Evolutionary conservation across 1,140 invertebrate genomes (phyloP), one percentile per base, ranked within the genome.

Genomic region (Anoplophora glabripennis): DNA sequence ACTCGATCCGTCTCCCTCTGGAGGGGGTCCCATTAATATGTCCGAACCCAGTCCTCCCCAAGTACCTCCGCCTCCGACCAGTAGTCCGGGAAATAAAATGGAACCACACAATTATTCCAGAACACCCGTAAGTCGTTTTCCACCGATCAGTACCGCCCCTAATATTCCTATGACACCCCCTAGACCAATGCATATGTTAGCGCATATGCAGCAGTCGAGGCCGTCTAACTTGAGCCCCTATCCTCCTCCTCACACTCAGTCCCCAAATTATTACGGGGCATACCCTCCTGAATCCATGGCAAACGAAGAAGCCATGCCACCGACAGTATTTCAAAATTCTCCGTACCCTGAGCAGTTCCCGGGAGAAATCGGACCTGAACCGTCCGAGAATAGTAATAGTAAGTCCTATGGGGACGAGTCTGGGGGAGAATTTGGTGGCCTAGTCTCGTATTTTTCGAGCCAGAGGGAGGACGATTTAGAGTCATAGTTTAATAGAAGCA

Each of bases 361-460:
- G 10, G 28, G 47, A 11, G 42, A 59, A 9, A 15, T 59, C 0
- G 70, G 74, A 14, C 59, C 72, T 4, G 71, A 73, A 15, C 54
- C 71, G 3, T 59, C 64, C 11, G 41, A 69, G 21, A 61, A 49
- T 9, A 63, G 62, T 33, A 68, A 65, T 38, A 68, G 65, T 47
- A 76, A 76, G 57, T 69, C 76, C 17, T 77, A 75, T 14, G 76
- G 76, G 48, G 79, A 78, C 55, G 81, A 85, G 63, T 82, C 83
- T 41, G 80, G 81, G 44, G 82, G 88, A 33, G 89, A 89, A 69
- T 91, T 90, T 75, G 88, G 88, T n/a, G 89, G 89, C 11, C 78
- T 92, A 56, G 89, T 91, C n/a, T 91, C 89, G 57, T 92, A 92
- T 75, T 92, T 92, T 77, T 91, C 89, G 57, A 90, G 89, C 76